phyloP scores from a whole-genome alignment of 2,797 vertebrate genomes.

The Lindbergichthys nudifrons region DNA sequence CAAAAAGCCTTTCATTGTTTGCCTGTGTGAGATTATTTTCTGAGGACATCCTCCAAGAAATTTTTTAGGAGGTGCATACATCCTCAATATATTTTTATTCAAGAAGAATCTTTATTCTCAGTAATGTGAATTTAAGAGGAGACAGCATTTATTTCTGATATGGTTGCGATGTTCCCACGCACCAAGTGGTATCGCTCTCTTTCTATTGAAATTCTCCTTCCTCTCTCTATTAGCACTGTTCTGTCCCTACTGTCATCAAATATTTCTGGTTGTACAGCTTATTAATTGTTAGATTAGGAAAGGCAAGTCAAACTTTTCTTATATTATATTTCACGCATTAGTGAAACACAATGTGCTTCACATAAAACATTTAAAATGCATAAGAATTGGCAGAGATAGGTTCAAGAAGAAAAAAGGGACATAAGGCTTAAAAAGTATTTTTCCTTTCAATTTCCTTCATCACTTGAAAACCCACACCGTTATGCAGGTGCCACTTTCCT shows the following conservation, averaged over 20 bases:
- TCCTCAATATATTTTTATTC: slow-evolving; percentile 35
- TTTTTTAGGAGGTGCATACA: slow-evolving; percentile 10
- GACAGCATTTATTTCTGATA: slow-evolving; percentile 37
- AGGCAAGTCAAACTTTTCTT: slow-evolving; percentile 34
- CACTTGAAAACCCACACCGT: slow-evolving; percentile 10
- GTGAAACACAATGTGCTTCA: slow-evolving; percentile 28
- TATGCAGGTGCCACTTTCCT: neutral
- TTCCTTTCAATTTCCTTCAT: slow-evolving; percentile 29
- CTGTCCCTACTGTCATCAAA: slow-evolving; percentile 37
- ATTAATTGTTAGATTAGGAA: slow-evolving; percentile 19
- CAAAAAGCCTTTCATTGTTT: slow-evolving; percentile 1
- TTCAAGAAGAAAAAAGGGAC: slow-evolving; percentile 15
- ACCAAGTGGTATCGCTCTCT: slow-evolving; percentile 18
- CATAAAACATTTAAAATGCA: slow-evolving; percentile 45
- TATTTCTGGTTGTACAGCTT: slow-evolving; percentile 35
- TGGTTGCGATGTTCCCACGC: slow-evolving; percentile 41
- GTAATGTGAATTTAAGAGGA: slow-evolving; percentile 46
- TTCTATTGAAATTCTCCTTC: slow-evolving; percentile 45
- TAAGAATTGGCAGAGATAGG: slow-evolving; percentile 22
- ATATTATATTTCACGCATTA: slow-evolving; percentile 50
- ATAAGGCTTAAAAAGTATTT: slow-evolving; percentile 17
- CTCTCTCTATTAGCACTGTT: slow-evolving; percentile 39
- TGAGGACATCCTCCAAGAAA: slow-evolving; percentile 6
- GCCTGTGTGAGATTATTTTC: slow-evolving; percentile 29
- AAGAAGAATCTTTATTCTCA: slow-evolving; percentile 35